A percentile compares a stretch with the other conserved stretches of the same genome.
Evolutionary conservation across 2,113 vertebrate species (phyloP).

Genomic region (Dolichallabes microphthalmus): DNA sequence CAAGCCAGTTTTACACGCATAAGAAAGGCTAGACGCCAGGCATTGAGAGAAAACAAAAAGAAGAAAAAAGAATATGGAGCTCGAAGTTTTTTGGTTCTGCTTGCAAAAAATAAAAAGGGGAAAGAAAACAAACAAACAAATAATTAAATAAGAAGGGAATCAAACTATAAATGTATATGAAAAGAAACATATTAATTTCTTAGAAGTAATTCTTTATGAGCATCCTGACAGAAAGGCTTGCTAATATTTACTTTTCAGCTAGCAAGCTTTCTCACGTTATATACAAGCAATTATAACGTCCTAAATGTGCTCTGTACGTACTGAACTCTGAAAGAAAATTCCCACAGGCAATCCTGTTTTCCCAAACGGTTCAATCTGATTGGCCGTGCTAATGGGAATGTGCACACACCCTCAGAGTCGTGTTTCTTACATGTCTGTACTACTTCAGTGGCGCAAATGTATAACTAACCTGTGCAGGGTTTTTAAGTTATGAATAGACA

Average conservation of each 20-base stretch:
- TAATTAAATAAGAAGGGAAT: too few species aligned
- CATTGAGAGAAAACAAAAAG: too few species aligned
- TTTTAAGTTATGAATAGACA: slow-evolving; percentile 23
- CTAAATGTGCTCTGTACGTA: neutral
- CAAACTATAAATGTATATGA: too few species aligned
- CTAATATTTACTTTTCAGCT: neutral
- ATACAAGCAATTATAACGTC: neutral
- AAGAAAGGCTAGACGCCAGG: too few species aligned
- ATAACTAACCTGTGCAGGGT: neutral
- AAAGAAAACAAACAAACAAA: too few species aligned
- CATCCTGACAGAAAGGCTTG: neutral
- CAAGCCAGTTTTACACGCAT: too few species aligned
- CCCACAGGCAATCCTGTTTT: neutral
- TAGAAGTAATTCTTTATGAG: neutral
- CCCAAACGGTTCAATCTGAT: neutral
- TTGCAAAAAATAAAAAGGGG: too few species aligned
- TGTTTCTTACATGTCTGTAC: neutral
- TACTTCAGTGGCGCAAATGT: neutral
- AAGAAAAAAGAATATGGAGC: too few species aligned
- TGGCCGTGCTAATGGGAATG: neutral
- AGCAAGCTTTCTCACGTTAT: neutral
- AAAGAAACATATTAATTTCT: neutral
- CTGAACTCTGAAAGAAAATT: neutral
- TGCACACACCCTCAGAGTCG: too few species aligned
- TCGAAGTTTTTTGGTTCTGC: too few species aligned